These are phyloP conservation scores for Acronicta leporina DNA, from an alignment of 2,888 invertebrate genomes.

Conservation along the genomic window DNA sequence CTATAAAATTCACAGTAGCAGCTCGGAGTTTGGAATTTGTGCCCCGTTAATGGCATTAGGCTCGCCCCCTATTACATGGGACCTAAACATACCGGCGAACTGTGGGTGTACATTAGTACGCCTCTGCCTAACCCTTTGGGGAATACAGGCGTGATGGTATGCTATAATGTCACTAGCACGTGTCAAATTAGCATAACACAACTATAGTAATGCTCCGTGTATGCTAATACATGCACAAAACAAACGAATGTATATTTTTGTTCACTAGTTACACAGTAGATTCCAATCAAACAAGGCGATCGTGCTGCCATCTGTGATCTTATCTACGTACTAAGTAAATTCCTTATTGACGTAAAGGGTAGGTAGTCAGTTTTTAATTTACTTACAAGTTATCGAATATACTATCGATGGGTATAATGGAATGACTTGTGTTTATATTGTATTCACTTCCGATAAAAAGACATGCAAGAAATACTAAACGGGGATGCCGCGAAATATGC, in stretches of 20 bases:
- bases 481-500: too few relatives aligned
- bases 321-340: background rate
- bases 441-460: too few relatives aligned
- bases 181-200: background rate
- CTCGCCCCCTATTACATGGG: too few relatives aligned
- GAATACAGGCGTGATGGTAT: too few relatives aligned
- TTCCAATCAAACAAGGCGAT: background rate
- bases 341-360: conserved; percentile 2
- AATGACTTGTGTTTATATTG: too few relatives aligned
- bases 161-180: background rate
- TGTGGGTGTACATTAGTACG: too few relatives aligned
- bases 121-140: too few relatives aligned
- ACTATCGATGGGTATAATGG: background rate
- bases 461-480: too few relatives aligned
- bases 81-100: too few relatives aligned
- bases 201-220: background rate
- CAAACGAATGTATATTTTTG: background rate
- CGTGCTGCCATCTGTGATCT: background rate
- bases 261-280: background rate
- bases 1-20: too few relatives aligned
- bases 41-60: too few relatives aligned
- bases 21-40: too few relatives aligned
- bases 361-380: background rate
- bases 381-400: background rate
- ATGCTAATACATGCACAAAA: background rate